These are phyloP conservation scores for Rhimphoctona megacephalus DNA, from an alignment of 2,888 invertebrate species.

Conservation along the genomic window DNA sequence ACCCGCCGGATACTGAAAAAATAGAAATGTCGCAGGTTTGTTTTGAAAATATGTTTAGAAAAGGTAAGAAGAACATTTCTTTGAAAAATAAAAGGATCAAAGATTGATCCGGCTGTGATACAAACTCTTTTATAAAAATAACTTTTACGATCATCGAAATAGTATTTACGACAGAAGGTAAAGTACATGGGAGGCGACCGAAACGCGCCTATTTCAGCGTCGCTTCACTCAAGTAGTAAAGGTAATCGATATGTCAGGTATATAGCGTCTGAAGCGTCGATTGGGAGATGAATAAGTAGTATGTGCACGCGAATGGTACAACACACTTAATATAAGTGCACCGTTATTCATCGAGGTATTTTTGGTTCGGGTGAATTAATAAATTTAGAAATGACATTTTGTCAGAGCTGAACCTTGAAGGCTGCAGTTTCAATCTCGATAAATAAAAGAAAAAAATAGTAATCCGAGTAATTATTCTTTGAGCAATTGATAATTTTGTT, in stretches of 20 bases:
- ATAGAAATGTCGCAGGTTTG: background rate
- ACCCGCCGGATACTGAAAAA: background rate
- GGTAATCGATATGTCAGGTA: slow-evolving; percentile 68
- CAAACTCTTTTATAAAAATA: background rate
- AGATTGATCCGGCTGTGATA: background rate
- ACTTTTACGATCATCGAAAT: background rate
- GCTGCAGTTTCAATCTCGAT: background rate
- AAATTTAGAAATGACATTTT: background rate
- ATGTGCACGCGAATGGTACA: slow-evolving; percentile 45
- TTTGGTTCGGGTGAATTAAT: background rate
- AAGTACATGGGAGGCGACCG: slow-evolving; percentile 19
- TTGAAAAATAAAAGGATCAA: background rate
- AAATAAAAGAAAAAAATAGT: background rate
- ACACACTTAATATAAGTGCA: slow-evolving; percentile 61
- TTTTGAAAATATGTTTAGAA: background rate
- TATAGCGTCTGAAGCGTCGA: slow-evolving; percentile 36
- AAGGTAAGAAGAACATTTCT: background rate
- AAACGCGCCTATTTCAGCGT: slow-evolving; percentile 40
- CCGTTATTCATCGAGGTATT: slow-evolving; percentile 55
- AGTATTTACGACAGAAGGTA: slow-evolving; percentile 7
- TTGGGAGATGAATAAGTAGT: slow-evolving; percentile 44
- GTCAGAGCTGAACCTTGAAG: background rate
- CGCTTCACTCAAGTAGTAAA: slow-evolving; percentile 59
- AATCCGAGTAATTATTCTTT: background rate
- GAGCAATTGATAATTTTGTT: background rate